Base-by-base conservation (phyloP, 2,888 invertebrate species). In the Theodoxus fluviatilis region DNA sequence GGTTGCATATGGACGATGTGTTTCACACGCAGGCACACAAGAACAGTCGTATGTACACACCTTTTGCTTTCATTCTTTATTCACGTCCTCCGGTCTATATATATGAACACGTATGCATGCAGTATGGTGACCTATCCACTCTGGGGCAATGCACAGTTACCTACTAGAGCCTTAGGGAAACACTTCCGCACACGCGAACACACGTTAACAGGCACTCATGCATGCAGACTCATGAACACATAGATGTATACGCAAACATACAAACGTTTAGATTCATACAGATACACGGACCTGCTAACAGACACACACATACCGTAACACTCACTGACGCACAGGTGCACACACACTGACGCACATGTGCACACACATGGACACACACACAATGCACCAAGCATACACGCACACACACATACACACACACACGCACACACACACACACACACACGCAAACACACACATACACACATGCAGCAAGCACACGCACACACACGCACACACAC, bases 401-500 rank as follows among this genome's bases (percentile, higher is more conserved):
- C 59, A 43, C 43, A 68, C 68, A 55, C 57, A 67, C 55, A 55
- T 25, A 9, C 55, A 9, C 12, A n/a, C 22, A 7, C 22, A 15
- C 15, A 49, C 67, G 18, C 49, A 55, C 33, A 57, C 25, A 68
- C 6, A 38, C 40, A 37, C 38, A 71, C 6, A 28, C 47, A 57
- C 31, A 3, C 25, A 68, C 28, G 33, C 31, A 59, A 33, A n/a
- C 15, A 7, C 52, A 33, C 25, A 9, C 49, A 22, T 37, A 25
- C 38, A n/a, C 49, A 63, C 49, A 28, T 31, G 64, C 43, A 65
- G 28, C 4, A n/a, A 25, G 15, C 15, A 15, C 63, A 63, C 37
- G 33, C 63, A 63, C 63, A 63, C 37, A 63, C 63, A 63, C 63
- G 37, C 63, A 35, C 63, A 63, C 37, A 63, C 37, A 63, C 37